A percentile compares a stretch with the other conserved stretches of the same genome.
Conservation (phyloP, 2,888 invertebrate species). For the Didymodactylos carnosus region DNA sequence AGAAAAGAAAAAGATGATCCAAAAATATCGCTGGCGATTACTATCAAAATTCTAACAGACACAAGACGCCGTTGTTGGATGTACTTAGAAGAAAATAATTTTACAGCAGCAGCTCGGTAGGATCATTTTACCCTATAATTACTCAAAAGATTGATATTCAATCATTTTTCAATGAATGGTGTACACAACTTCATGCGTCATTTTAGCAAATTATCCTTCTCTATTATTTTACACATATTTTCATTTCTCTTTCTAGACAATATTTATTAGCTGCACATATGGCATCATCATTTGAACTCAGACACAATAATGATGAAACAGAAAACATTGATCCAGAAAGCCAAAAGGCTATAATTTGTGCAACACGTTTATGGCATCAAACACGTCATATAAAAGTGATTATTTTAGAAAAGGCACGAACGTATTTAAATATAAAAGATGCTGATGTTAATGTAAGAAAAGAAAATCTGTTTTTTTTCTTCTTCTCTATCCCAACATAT, state of each 20-base stretch:
- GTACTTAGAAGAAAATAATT: conserved; percentile 5
- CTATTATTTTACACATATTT: no score
- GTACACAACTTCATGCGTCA: no score
- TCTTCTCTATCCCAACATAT: background rate
- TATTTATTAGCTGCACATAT: conserved; percentile 10
- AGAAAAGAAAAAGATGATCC: no score
- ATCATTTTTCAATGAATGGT: no score
- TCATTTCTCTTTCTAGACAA: background rate
- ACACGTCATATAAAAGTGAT: background rate
- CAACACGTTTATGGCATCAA: conserved; percentile 2
- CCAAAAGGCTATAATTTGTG: conserved; percentile 5
- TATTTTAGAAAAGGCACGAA: background rate
- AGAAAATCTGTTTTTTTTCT: background rate
- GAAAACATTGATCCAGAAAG: background rate
- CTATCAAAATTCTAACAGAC: background rate
- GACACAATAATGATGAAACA: background rate
- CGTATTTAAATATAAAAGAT: background rate
- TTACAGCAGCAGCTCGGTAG: conserved; percentile 9
- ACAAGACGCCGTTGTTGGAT: conserved; percentile 4
- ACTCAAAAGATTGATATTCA: no score
- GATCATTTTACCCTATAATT: no score
- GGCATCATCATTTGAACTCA: background rate
- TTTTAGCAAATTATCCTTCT: background rate
- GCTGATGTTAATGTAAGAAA: background rate
- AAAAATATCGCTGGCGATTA: background rate